phyloP scores from a whole-genome alignment of 2,113 vertebrate species.

The Cyanocitta stelleri region DNA sequence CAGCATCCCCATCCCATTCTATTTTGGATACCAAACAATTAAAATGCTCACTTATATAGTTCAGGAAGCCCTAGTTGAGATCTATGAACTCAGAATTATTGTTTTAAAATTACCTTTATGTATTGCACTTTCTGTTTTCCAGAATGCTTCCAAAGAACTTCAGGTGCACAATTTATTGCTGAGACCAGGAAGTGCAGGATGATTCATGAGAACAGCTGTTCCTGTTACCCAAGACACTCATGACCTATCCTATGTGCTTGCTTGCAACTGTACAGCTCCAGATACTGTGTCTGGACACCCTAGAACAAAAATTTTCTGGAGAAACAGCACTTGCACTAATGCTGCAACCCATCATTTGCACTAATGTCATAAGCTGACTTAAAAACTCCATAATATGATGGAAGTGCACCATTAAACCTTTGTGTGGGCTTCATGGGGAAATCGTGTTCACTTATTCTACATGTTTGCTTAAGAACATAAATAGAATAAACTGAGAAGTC shows the following conservation, averaged over 20 bases:
- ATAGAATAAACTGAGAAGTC: neutral
- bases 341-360: neutral
- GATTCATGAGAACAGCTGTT: neutral
- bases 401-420: neutral
- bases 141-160: neutral
- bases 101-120: neutral
- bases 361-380: neutral
- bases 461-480: neutral
- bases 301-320: neutral
- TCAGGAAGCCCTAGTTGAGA: neutral
- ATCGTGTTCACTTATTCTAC: neutral
- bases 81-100: neutral
- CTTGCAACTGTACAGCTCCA: neutral
- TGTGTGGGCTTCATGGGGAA: neutral
- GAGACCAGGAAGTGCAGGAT: neutral
- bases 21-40: neutral
- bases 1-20: neutral
- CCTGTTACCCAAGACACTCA: neutral
- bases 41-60: neutral
- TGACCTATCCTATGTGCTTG: neutral
- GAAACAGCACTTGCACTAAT: neutral
- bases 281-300: neutral
- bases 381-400: neutral
- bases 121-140: neutral
- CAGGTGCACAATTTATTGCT: neutral